Percentiles rank a stretch among this genome's conserved stretches.
These are phyloP conservation scores for Leptodactylus fallax DNA, from an alignment of 2,797 vertebrate genomes.

Conservation along the genomic window DNA sequence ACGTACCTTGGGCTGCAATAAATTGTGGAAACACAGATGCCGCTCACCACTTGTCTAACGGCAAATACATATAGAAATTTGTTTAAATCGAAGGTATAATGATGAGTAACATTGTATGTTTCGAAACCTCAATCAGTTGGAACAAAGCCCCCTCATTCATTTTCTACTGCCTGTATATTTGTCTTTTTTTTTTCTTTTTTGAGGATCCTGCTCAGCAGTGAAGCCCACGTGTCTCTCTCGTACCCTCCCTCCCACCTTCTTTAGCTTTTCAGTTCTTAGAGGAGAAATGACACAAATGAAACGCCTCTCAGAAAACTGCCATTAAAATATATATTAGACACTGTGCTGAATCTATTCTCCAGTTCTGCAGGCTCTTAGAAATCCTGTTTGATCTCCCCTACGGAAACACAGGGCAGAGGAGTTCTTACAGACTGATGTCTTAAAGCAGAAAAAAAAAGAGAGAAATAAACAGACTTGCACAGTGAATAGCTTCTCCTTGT, in stretches of 20 bases:
- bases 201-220: conserved; percentile 53
- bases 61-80: conserved; percentile 68
- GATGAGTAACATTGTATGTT: conserved; percentile 67
- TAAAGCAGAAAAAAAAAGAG: conserved; percentile 19
- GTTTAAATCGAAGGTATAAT: conserved; percentile 63
- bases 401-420: conserved; percentile 65
- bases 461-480: conserved; percentile 55
- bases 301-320: conserved; percentile 54
- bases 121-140: conserved; percentile 67
- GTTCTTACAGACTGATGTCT: conserved; percentile 66
- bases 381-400: conserved; percentile 69
- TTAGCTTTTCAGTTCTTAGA: conserved; percentile 61
- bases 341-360: conserved; percentile 58
- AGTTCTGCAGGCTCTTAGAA: conserved; percentile 61
- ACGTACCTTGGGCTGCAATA: conserved; percentile 65
- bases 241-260: conserved; percentile 50
- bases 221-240: conserved; percentile 46
- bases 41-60: conserved; percentile 65
- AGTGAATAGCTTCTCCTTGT: conserved; percentile 35
- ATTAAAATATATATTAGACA: conserved; percentile 61
- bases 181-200: conserved; percentile 46
- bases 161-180: conserved; percentile 67
- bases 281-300: conserved; percentile 63
- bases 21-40: conserved; percentile 72
- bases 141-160: conserved; percentile 65